A percentile compares a stretch with the other conserved stretches of the same genome.
Conservation (phyloP, 2,888 invertebrate species). For the Cheilosia urbana region DNA sequence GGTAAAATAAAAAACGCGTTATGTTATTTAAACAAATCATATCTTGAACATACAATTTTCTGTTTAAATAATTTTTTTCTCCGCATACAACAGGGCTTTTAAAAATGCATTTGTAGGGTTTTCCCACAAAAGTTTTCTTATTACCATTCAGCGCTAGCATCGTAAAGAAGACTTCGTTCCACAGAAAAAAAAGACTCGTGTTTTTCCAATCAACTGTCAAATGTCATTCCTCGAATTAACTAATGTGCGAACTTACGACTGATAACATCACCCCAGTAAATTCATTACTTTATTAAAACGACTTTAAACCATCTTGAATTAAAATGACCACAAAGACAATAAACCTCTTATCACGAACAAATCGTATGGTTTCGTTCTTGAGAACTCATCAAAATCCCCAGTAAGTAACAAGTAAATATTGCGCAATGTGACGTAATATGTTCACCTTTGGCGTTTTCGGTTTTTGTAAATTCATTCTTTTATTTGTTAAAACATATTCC, state of each 20-base stretch:
- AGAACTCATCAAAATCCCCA: conserved; percentile 17
- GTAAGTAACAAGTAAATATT: conserved; percentile 43
- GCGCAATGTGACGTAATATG: conserved; percentile 61
- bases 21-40: too few relatives aligned
- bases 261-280: not conserved
- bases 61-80: too few relatives aligned
- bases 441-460: conserved; percentile 19
- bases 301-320: not conserved
- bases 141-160: conserved; percentile 3
- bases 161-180: not conserved
- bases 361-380: conserved; percentile 42
- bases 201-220: conserved; percentile 34
- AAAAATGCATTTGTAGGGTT: not conserved
- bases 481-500: not conserved
- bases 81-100: not conserved
- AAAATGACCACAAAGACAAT: conserved; percentile 57
- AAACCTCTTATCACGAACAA: conserved; percentile 24
- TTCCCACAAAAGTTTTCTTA: not conserved
- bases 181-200: conserved; percentile 9
- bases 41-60: too few relatives aligned
- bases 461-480: not conserved
- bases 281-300: conserved; percentile 21
- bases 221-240: conserved; percentile 28
- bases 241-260: not conserved
- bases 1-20: too few relatives aligned